Evolutionary conservation across 2,113 vertebrate genomes (phyloP), one percentile per base, ranked within the genome.

Genomic region (Sardina pilchardus): DNA sequence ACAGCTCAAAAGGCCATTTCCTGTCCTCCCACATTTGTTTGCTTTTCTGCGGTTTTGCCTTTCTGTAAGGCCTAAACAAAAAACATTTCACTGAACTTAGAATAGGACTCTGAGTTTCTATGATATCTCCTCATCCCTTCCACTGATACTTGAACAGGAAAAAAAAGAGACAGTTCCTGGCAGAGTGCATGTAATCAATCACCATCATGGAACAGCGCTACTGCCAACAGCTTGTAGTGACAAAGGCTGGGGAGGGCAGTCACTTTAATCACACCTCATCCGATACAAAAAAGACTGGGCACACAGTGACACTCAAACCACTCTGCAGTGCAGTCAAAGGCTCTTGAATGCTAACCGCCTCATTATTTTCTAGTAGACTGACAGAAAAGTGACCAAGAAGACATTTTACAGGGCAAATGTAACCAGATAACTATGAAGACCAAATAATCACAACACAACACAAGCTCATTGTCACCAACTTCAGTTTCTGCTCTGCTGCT

Each of bases 1-100:
- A 36, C 4, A 34, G 63, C 63, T 7, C 17, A 84, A n/a, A 47
- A 50, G 44, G 67, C 63, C 42, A 78, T 84, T 84, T 78, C 63
- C 45, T 47, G 4, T 47, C 45, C 63, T 12, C 63, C 4, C 6
- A 26, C 80, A 63, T 82, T 82, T 78, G 59, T 82, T 82, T 82
- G 56, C 83, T 1, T 82, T 82, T 26, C 26, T 1, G 1, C n/a
- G 12, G 26, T 26, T 71, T 71, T 71, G 71, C 71, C 71, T 78
- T 78, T 36, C 30, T 78, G 30, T 12, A 12, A 78, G 71, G 30
- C 10, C 17, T 17, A 16, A 14, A 4, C 1, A 36, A 78, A 78
- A 78, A 14, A 30, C 26, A 14, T 4, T 71, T 34, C 34, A 14
- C n/a, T 9, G 8, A 16, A 36, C 34, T 34, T 3, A 75, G 71